Evolutionary conservation across 2,888 invertebrate species (phyloP).

Genomic region (Magallana nippona): DNA sequence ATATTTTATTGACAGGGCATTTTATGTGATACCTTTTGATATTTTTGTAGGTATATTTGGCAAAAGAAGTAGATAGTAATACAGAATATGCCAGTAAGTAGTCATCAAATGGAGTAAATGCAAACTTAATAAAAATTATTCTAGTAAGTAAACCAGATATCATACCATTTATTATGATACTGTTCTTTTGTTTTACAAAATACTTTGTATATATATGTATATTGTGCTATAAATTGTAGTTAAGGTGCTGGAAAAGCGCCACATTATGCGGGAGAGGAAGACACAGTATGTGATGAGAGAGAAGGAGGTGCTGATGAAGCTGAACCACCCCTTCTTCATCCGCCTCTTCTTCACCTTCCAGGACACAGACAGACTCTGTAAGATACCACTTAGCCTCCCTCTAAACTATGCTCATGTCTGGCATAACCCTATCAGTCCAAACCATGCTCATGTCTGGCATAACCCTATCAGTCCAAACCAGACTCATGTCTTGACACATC

Average conservation of each 20-base stretch:
- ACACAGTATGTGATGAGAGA: constrained; percentile 95
- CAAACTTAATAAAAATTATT: neutral
- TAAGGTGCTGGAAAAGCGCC: constrained; percentile 97
- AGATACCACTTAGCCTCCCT: neutral
- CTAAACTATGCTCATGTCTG: no score
- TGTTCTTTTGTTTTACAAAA: neutral
- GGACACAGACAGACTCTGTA: constrained; percentile 91
- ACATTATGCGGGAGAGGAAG: constrained; percentile 95
- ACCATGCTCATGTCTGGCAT: no score
- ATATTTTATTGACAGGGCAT: no score
- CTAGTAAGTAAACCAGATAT: no score
- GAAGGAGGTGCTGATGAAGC: constrained; percentile 93
- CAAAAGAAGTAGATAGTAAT: constrained; percentile 92
- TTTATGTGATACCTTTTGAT: constrained; percentile 36
- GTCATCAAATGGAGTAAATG: neutral
- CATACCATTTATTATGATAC: no score
- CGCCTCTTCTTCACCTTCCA: constrained; percentile 98
- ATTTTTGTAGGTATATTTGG: constrained; percentile 87
- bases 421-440: no score
- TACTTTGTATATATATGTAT: neutral
- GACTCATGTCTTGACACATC: no score
- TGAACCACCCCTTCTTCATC: constrained; percentile 91
- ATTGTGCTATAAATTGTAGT: constrained; percentile 84
- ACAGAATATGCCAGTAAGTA: constrained; percentile 96
- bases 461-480: no score